Base-by-base conservation (phyloP, 2,113 vertebrate species). In the Reinhardtius hippoglossoides region DNA sequence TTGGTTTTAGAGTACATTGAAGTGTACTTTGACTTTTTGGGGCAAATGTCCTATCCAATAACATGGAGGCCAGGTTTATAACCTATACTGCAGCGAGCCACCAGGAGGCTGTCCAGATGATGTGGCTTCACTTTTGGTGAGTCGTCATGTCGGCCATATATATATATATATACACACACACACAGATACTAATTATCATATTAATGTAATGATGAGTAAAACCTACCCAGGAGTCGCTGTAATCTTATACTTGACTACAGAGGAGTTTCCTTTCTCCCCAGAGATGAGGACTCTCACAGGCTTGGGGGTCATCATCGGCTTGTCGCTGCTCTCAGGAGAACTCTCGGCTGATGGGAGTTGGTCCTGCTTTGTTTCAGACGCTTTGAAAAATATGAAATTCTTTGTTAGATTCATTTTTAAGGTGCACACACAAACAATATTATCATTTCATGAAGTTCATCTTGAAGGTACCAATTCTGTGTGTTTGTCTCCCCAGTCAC, bases 161-260 rank as follows among this genome's bases (percentile, higher is more conserved):
- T 24, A 24, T 2, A 24, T 24, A 24, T 24, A 24, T 24, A 24
- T 24, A 40, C 9, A 42, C 1, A 5, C 9, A 46, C 3, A 52
- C 2, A n/a, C 20, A n/a, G 15, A n/a, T 8, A 55, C 14, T 20
- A 20, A n/a, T 31, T 31, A 18, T 31, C 12, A 31, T 13, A 1
- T 8, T 20, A 35, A n/a, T 40, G 15, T 37, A 9, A n/a, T 4
- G 4, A 20, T 4, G 23, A n/a, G 16, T n/a, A 5, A 52, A 35
- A 76, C 80, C 18, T 75, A 94, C 95, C 93, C 92, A 1, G 95
- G 93, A 21, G 95, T 95, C 0, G 85, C 83, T 3, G 95, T 95
- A 56, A 95, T 94, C 84, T 93, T 95, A 84, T 94, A 95, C 86
- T 95, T 95, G 68, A 95, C 88, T 0, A 91, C 83, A 14, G 94